phyloP scores from a whole-genome alignment of 1,140 invertebrate genomes.

The Plodia interpunctella region DNA sequence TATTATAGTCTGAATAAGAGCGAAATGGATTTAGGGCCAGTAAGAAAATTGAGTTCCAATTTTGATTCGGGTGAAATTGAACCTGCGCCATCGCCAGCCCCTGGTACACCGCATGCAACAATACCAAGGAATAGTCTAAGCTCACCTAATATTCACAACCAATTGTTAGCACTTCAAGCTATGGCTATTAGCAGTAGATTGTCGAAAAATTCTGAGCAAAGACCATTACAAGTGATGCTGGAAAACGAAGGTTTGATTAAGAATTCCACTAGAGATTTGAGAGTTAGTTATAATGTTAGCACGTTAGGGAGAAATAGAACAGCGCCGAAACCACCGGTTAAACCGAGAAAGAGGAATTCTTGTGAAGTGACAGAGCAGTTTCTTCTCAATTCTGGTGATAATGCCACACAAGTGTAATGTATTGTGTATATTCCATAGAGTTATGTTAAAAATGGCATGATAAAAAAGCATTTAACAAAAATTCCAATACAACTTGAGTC shows the following conservation, averaged over 20 bases:
- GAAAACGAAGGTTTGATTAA: slow-evolving; percentile 51
- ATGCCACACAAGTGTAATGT: slow-evolving; percentile 57
- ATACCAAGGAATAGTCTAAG: slow-evolving; percentile 65
- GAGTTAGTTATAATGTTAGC: slow-evolving; percentile 43
- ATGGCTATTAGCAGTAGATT: slow-evolving; percentile 36
- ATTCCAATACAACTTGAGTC: no score
- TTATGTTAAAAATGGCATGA: no score
- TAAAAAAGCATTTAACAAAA: no score
- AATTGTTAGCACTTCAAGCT: slow-evolving; percentile 52
- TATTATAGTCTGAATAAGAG: slow-evolving; percentile 85
- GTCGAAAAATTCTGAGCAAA: slow-evolving; percentile 38
- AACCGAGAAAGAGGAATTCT: slow-evolving; percentile 49
- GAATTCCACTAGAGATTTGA: slow-evolving; percentile 40
- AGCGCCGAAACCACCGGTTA: slow-evolving; percentile 41
- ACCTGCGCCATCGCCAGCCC: slow-evolving; percentile 66
- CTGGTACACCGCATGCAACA: slow-evolving; percentile 62
- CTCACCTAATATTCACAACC: slow-evolving; percentile 69
- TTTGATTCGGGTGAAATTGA: slow-evolving; percentile 80
- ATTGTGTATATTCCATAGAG: no score
- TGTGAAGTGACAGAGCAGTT: slow-evolving; percentile 61
- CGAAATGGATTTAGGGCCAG: slow-evolving; percentile 63
- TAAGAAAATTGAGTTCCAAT: slow-evolving; percentile 68
- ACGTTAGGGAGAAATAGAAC: slow-evolving; percentile 42
- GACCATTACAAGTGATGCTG: slow-evolving; percentile 49
- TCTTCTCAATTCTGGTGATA: slow-evolving; percentile 50